Conservation (phyloP, 2,113 vertebrate species). For the Felis chaus region DNA sequence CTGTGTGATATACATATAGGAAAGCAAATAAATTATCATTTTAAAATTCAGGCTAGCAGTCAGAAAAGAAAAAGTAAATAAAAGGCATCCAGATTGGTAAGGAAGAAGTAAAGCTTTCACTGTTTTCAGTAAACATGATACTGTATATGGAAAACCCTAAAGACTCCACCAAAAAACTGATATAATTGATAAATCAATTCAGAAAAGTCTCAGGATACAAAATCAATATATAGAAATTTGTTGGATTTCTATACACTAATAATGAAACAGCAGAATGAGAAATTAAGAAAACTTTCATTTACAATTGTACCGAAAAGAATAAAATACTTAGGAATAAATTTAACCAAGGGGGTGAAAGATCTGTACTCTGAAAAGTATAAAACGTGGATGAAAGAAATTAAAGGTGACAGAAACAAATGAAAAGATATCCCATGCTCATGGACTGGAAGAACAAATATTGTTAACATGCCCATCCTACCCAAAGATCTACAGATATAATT, state of each 20-base stretch:
- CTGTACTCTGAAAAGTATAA: not conserved
- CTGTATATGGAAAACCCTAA: not conserved
- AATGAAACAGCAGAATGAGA: not conserved
- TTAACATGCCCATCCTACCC: not conserved
- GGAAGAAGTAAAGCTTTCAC: not conserved
- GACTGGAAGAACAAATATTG: not conserved
- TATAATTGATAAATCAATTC: not conserved
- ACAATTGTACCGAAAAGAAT: not conserved
- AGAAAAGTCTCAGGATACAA: not conserved
- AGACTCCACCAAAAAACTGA: not conserved
- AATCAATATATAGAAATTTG: not conserved
- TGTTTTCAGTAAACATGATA: not conserved
- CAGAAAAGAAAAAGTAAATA: not conserved
- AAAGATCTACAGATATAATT: not conserved
- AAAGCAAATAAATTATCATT: not conserved
- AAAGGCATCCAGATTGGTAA: not conserved
- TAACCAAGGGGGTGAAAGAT: not conserved
- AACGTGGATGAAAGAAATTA: not conserved
- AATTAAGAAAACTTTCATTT: not conserved
- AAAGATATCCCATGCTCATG: not conserved
- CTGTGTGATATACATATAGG: not conserved
- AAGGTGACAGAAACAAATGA: not conserved
- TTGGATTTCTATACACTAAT: not conserved
- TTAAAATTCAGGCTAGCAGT: not conserved
- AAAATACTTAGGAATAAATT: not conserved